Percentiles rank a stretch among this genome's conserved stretches.
Conservation (phyloP, 2,888 invertebrate species). For the Dusona sp. region DNA sequence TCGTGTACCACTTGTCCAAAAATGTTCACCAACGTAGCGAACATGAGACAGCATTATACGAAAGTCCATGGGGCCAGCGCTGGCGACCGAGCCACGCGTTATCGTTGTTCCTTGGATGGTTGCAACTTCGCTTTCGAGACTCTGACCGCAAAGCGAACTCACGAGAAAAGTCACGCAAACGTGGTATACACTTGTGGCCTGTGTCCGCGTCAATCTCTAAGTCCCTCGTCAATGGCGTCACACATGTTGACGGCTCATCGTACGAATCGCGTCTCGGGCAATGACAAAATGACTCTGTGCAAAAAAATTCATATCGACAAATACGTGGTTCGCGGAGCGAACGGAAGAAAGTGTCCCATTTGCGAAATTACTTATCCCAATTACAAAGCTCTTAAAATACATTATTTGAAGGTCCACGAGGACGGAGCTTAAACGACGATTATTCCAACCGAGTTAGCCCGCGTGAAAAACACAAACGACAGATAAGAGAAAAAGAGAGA, state of each 20-base stretch:
- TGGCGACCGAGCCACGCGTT: constrained; percentile 29
- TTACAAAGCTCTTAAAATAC: constrained; percentile 81
- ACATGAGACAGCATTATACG: constrained; percentile 86
- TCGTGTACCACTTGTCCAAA: constrained; percentile 86
- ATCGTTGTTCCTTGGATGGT: constrained; percentile 72
- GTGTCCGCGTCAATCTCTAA: constrained; percentile 87
- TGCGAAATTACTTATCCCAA: constrained; percentile 82
- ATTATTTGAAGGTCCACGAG: constrained; percentile 82
- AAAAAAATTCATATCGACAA: constrained; percentile 77
- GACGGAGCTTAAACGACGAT: constrained; percentile 24
- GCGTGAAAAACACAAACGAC: neutral
- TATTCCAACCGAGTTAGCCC: neutral
- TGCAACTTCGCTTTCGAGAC: constrained; percentile 85
- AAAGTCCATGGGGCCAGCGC: constrained; percentile 84
- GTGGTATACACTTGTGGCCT: constrained; percentile 87
- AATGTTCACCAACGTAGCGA: constrained; percentile 86
- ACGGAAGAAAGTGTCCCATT: constrained; percentile 78
- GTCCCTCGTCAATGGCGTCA: constrained; percentile 86
- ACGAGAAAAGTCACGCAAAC: constrained; percentile 86
- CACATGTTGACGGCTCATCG: constrained; percentile 86
- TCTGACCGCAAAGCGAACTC: constrained; percentile 85
- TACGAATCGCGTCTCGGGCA: constrained; percentile 69
- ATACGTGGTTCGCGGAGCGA: constrained; percentile 77
- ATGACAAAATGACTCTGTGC: constrained; percentile 72
- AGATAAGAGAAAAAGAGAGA: neutral